These are phyloP conservation scores for Dioctria linearis DNA, from an alignment of 2,888 invertebrate species.

Conservation along the genomic window DNA sequence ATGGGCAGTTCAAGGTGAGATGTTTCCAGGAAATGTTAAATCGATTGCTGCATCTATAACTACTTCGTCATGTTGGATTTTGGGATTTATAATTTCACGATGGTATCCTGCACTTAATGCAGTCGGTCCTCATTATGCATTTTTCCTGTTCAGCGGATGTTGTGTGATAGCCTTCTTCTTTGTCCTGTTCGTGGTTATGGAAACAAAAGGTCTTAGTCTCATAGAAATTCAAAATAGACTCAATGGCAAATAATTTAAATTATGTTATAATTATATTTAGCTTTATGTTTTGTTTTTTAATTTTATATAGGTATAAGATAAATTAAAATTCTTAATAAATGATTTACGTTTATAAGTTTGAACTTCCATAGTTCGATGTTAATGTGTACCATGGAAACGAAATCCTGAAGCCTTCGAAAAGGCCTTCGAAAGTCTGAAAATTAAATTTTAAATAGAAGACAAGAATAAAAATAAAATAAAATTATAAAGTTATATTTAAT, in stretches of 20 bases:
- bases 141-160: slow-evolving; percentile 80
- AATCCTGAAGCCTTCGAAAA: no score
- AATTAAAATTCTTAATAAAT: neutral
- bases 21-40: slow-evolving; percentile 85
- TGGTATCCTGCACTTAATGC: slow-evolving; percentile 76
- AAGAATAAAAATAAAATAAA: no score
- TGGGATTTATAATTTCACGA: slow-evolving; percentile 84
- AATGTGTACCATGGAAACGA: no score
- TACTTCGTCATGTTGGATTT: slow-evolving; percentile 83
- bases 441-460: no score
- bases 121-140: slow-evolving; percentile 79
- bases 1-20: slow-evolving; percentile 87
- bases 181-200: slow-evolving; percentile 82
- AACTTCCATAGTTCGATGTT: no score
- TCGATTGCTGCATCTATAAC: slow-evolving; percentile 83
- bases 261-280: neutral
- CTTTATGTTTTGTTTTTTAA: neutral
- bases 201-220: slow-evolving; percentile 90
- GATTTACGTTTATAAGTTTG: no score
- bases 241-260: slow-evolving; percentile 71
- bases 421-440: no score
- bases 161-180: slow-evolving; percentile 80
- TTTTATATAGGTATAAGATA: neutral
- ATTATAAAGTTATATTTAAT: no score
- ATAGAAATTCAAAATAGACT: slow-evolving; percentile 86